Evolutionary conservation across 2,888 invertebrate species (phyloP).

Genomic region (Emmelina monodactyla): DNA sequence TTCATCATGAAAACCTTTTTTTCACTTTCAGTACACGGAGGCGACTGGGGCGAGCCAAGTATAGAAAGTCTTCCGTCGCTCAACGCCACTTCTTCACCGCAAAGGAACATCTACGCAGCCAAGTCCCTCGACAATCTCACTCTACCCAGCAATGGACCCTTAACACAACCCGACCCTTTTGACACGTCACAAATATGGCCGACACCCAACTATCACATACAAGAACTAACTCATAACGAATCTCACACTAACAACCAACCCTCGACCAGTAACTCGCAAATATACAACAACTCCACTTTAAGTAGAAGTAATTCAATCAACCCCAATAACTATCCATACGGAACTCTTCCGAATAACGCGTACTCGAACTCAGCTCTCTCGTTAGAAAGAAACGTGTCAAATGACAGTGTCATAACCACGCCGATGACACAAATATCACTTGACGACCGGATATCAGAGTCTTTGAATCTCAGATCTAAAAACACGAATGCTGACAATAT

Average conservation of each 20-base stretch:
- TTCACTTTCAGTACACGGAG: conserved; percentile 31
- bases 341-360: conserved; percentile 11
- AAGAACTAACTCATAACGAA: conserved; percentile 26
- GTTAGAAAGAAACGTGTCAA: conserved; percentile 24
- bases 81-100: conserved; percentile 21
- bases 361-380: conserved; percentile 25
- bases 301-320: conserved; percentile 26
- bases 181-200: conserved; percentile 44
- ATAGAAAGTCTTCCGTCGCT: conserved; percentile 44
- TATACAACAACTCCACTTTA: conserved; percentile 30
- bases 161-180: conserved; percentile 35
- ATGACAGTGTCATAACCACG: conserved; percentile 22
- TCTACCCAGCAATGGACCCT: conserved; percentile 16
- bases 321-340: conserved; percentile 9
- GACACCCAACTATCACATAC: conserved; percentile 23
- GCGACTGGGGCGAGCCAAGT: conserved; percentile 45
- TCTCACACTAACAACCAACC: conserved; percentile 32
- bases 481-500: conserved; percentile 40
- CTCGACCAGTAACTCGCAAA: conserved; percentile 19
- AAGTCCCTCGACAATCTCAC: conserved; percentile 48
- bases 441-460: conserved; percentile 57
- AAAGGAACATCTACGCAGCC: conserved; percentile 38
- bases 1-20: neutral
- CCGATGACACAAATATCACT: conserved; percentile 43
- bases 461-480: conserved; percentile 52